Conservation (phyloP, 2,888 invertebrate species). For the Polymixis flavicincta region DNA sequence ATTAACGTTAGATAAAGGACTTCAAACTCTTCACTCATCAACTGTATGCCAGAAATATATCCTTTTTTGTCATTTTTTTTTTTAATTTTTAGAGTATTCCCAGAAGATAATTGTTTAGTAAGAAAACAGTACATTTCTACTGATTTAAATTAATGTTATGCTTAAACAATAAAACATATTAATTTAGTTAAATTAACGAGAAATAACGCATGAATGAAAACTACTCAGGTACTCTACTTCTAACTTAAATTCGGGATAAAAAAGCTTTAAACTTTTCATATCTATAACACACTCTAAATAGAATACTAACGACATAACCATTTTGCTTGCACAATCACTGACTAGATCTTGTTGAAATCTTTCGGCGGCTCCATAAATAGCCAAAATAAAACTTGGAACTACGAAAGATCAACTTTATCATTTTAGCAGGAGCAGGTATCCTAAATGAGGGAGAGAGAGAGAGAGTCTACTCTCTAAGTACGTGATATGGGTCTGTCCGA, state of each 20-base stretch:
- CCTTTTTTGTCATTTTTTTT: no score
- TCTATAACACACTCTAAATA: neutral
- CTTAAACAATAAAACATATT: neutral
- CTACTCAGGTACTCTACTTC: neutral
- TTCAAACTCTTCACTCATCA: neutral
- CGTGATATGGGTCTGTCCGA: neutral
- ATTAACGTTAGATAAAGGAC: neutral
- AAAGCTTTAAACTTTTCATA: neutral
- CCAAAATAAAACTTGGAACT: constrained; percentile 26
- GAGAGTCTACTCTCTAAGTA: neutral
- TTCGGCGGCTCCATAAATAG: constrained; percentile 24
- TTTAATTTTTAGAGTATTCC: neutral
- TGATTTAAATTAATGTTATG: neutral
- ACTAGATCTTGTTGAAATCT: constrained; percentile 10
- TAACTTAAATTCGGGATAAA: neutral
- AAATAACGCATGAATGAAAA: neutral
- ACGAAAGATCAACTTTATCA: constrained; percentile 26
- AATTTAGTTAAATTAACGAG: neutral
- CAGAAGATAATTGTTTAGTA: neutral
- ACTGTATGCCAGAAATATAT: neutral
- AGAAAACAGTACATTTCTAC: neutral
- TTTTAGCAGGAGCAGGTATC: neutral
- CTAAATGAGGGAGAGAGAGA: neutral
- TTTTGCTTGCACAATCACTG: constrained; percentile 30
- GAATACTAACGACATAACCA: constrained; percentile 37